Percentiles rank a stretch among this genome's conserved stretches.
phyloP scores from a whole-genome alignment of 2,797 vertebrate genomes.

The Cercopithecus hamlyni region DNA sequence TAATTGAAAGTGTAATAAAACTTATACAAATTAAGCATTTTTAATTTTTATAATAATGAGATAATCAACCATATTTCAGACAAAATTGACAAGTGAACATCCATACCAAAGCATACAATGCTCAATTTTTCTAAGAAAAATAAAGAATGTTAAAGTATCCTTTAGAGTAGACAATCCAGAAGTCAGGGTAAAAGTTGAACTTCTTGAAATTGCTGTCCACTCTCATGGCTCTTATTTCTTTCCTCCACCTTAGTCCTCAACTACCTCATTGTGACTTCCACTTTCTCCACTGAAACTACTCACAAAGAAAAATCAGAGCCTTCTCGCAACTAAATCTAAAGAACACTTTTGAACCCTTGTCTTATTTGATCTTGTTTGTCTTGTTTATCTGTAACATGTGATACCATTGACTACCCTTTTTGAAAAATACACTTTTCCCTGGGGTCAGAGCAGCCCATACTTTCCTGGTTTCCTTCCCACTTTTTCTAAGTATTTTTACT shows the following conservation, averaged over 20 bases:
- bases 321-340: not conserved
- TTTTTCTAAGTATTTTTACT: not conserved
- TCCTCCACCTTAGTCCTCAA: not conserved
- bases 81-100: not conserved
- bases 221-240: not conserved
- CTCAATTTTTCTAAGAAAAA: not conserved
- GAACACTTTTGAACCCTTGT: not conserved
- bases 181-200: not conserved
- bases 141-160: not conserved
- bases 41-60: not conserved
- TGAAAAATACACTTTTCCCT: not conserved
- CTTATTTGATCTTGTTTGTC: not conserved
- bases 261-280: not conserved
- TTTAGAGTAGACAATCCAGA: not conserved
- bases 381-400: not conserved
- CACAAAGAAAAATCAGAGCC: not conserved
- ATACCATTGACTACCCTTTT: not conserved
- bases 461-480: not conserved
- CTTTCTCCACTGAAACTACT: not conserved
- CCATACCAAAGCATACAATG: not conserved
- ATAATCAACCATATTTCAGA: not conserved
- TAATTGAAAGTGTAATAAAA: not conserved
- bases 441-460: not conserved
- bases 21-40: not conserved
- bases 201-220: not conserved